These are phyloP conservation scores for Bothrops jararaca DNA, from an alignment of 2,113 vertebrate species.

Conservation along the genomic window DNA sequence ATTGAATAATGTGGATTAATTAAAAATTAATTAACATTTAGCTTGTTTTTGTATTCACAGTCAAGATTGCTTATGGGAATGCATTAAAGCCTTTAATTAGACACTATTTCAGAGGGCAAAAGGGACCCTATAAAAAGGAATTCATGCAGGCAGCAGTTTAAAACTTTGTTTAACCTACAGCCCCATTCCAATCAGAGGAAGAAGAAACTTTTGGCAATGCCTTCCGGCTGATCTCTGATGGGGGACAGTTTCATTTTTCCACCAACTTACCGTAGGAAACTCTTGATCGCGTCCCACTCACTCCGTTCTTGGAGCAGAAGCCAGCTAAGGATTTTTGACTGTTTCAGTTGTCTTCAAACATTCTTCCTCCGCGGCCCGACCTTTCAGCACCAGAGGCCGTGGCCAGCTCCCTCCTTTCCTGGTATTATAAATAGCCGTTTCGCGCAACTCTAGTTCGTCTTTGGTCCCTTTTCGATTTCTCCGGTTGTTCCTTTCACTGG, in stretches of 20 bases:
- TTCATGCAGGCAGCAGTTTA: background rate
- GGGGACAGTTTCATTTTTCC: background rate
- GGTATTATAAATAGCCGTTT: rapidly evolving
- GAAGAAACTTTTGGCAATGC: background rate
- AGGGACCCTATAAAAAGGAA: background rate
- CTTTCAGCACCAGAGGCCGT: slow-evolving; percentile 12
- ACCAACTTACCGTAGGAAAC: slow-evolving; percentile 4
- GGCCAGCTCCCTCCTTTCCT: background rate
- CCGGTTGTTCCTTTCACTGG: background rate
- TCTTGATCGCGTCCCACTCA: background rate
- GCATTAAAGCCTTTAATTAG: background rate
- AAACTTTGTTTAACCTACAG: too few species aligned
- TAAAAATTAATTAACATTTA: background rate
- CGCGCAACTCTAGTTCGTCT: too few species aligned
- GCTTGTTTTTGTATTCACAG: background rate
- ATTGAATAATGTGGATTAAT: background rate
- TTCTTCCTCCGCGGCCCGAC: background rate
- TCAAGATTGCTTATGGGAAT: background rate
- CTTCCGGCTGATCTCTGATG: background rate
- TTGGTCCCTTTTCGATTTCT: background rate
- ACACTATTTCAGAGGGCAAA: background rate
- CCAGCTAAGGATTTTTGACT: background rate
- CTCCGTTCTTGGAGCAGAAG: background rate
- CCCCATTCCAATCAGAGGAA: background rate
- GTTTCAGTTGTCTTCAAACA: background rate